Evolutionary conservation across 2,113 vertebrate genomes (phyloP).

Genomic region (Equus quagga): DNA sequence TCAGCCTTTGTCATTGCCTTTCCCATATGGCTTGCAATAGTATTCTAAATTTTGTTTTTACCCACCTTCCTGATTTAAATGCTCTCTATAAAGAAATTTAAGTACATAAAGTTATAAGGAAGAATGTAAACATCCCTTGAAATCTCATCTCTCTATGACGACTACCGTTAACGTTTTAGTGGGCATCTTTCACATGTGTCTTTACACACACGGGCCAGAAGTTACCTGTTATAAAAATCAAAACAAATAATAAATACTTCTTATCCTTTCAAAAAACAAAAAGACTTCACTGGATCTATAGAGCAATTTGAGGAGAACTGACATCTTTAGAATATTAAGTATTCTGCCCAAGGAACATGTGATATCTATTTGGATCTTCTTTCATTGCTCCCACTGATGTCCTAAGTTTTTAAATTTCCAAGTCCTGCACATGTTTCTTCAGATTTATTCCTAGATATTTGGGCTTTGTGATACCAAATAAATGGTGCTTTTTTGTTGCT

Average conservation of each 20-base stretch:
- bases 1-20: not conserved
- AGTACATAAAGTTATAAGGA: not conserved
- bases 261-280: not conserved
- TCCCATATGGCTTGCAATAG: not conserved
- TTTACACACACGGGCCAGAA: not conserved
- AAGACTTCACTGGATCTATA: slow-evolving; percentile 3
- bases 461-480: not conserved
- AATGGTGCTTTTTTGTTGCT: not conserved
- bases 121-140: not conserved
- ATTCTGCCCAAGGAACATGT: not conserved
- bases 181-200: not conserved
- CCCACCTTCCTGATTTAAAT: not conserved
- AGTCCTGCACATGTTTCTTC: not conserved
- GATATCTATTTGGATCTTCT: not conserved
- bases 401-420: not conserved
- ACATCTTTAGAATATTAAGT: not conserved
- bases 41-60: not conserved
- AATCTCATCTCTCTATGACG: not conserved
- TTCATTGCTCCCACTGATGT: not conserved
- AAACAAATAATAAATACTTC: not conserved
- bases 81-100: not conserved
- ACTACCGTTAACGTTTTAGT: not conserved
- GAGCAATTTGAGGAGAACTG: not conserved
- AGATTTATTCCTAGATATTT: not conserved
- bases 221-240: not conserved